Base-by-base conservation (phyloP, 1,140 invertebrate genomes). In the Drosophila rufa region DNA sequence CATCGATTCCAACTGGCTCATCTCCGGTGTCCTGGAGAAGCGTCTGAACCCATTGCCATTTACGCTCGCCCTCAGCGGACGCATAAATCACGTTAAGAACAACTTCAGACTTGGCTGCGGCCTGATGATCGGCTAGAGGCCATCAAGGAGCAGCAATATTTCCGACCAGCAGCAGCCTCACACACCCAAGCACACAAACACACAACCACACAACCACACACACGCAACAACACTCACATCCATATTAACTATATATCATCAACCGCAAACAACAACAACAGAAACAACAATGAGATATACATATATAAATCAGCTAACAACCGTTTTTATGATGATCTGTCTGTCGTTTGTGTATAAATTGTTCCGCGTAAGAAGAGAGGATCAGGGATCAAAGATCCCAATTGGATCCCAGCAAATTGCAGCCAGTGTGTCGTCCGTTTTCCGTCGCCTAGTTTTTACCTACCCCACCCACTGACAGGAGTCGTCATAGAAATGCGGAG, bases 1-100 rank as follows among this genome's bases (percentile, higher is more conserved):
- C 92, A 94, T 98, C 45, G 99, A 99, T 93, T 97, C 97, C 53
- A 99, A 99, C 93, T 99, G 98, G 98, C 98, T 96, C 65, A 96
- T 99, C 40, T 97, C 97, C 61, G 98, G 97, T 2, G 97, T 98
- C 2, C 93, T 99, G 77, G 99, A 99, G 93, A 99, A 99, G 94
- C 97, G 98, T 94, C 93, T 99, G 43, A 95, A 96, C 80, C 97
- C 97, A 25, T 94, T 99, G 82, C 99, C 99, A 64, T 99, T 99
- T 93, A 97, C 97, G 3, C 96, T 99, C 82, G 96, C 97, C 9
- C 94, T 99, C 2, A 99, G 98, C 90, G 98, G 97, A 55, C 95
- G 97, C 93, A 94, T 99, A 53, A 99, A 99, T 94, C 98, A 99
- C 92, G 94, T 94, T 17, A 98, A 98, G 93, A 96, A 96, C 92